Evolutionary conservation across 2,113 vertebrate species (phyloP), one percentile per base, ranked within the genome.

Genomic region (Rhodinocichla rosea): DNA sequence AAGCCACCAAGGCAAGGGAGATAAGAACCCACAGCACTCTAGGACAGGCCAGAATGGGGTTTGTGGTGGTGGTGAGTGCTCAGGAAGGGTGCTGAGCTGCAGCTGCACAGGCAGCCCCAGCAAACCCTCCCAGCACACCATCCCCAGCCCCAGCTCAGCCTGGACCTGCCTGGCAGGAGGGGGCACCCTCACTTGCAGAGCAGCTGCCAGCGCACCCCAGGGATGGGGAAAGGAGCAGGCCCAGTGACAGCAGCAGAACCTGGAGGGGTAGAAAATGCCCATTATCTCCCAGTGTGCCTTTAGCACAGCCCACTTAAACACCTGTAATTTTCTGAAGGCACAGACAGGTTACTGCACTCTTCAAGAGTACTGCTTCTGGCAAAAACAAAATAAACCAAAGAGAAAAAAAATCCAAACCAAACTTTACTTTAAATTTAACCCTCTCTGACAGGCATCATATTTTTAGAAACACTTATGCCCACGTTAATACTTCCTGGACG

Each of bases 321-420:
- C 90, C 94, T 97, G 93, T 68, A 92, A 96, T 97, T 97, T 97
- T 89, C 82, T 95, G 69, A 91, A 92, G 80, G 79, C 5, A 1
- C 83, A 94, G 91, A 89, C 59, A 90, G 92, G 90, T 87, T 93
- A 24, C 14, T 57, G 52, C 71, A 30, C 56, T 76, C 65, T 60
- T 89, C 47, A 80, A 30, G 52, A 33, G 32, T 28, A 70, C 60
- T 37, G 65, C 86, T 96, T 62, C 64, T 90, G 85, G 89, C 69
- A 73, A 88, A 78, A 57, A 67, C 21, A 56, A 80, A 86, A 28
- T 13, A 44, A 55, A 47, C 9, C 5, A 17, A 18, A 19, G 26
- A n/a, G 26, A 44, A 47, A 68, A 67, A 39, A 32, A 22, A 0
- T 2, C 1, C 21, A 28, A 89, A 14, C 15, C 14, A 7, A 56